Percentiles rank a stretch among this genome's conserved stretches.
phyloP scores from a whole-genome alignment of 2,888 invertebrate genomes.

The Ametastegia equiseti region DNA sequence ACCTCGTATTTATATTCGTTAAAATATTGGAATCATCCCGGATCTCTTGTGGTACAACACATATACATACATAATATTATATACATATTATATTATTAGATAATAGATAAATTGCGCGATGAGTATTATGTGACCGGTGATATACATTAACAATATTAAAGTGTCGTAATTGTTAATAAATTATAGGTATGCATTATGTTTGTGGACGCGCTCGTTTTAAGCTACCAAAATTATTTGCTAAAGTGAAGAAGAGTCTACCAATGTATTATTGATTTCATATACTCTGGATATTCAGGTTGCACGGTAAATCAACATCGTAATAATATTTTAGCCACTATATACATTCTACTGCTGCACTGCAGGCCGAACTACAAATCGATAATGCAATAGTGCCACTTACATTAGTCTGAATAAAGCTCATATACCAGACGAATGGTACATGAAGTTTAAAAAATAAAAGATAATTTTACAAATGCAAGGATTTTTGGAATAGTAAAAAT shows the following conservation, averaged over 20 bases:
- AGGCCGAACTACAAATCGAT: background rate
- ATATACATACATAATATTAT: background rate
- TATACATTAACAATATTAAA: too few relatives aligned
- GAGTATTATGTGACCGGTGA: too few relatives aligned
- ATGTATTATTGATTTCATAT: background rate
- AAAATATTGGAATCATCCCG: background rate
- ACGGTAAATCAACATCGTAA: background rate
- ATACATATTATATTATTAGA: background rate
- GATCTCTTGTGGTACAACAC: background rate
- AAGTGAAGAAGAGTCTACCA: background rate
- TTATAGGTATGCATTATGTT: background rate
- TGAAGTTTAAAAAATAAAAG: background rate
- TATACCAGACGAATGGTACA: background rate
- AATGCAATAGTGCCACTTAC: background rate
- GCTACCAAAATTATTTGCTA: background rate
- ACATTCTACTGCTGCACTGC: background rate
- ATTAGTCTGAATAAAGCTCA: background rate
- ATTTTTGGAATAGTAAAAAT: background rate
- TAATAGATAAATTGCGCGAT: too few relatives aligned
- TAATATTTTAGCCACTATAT: background rate
- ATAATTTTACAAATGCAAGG: background rate
- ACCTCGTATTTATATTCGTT: background rate
- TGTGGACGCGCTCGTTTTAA: background rate
- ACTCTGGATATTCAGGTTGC: slow-evolving; percentile 2
- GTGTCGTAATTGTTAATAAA: too few relatives aligned